Percentiles rank a stretch among this genome's conserved stretches.
phyloP scores from a whole-genome alignment of 2,113 vertebrate genomes.

The Cryptotis parvus region DNA sequence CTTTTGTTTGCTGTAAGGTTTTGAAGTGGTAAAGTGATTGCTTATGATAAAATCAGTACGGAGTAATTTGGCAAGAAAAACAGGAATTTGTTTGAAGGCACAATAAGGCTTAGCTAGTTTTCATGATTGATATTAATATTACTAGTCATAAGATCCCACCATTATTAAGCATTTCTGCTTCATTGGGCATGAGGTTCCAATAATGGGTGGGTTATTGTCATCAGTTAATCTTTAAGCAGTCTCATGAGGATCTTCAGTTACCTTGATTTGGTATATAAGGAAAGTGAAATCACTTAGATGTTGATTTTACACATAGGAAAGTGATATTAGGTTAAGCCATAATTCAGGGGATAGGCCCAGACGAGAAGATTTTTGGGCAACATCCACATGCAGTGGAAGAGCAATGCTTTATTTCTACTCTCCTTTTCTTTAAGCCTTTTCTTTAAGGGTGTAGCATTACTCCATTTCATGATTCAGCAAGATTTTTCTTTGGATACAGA shows the following conservation, averaged over 20 bases:
- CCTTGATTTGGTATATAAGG: constrained; percentile 29
- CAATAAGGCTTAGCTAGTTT: constrained; percentile 33
- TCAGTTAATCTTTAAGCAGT: not conserved
- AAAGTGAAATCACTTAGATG: constrained; percentile 5
- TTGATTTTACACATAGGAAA: constrained; percentile 37
- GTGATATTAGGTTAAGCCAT: not conserved
- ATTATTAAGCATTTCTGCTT: not conserved
- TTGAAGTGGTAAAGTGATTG: not conserved
- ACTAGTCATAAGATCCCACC: not conserved
- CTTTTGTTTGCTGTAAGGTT: constrained; percentile 7
- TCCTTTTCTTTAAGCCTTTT: constrained; percentile 40
- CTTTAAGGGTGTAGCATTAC: too few relatives aligned
- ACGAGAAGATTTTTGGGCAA: not conserved
- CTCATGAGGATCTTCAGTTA: not conserved
- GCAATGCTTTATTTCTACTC: not conserved
- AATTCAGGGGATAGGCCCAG: not conserved
- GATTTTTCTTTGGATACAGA: constrained; percentile 10
- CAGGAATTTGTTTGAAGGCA: constrained; percentile 19
- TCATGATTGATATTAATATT: not conserved
- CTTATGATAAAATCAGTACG: constrained; percentile 26
- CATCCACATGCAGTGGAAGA: not conserved
- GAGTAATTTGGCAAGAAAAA: constrained; percentile 41
- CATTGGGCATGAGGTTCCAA: not conserved
- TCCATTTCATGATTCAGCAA: constrained; percentile 14
- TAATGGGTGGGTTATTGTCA: not conserved